phyloP scores from a whole-genome alignment of 2,797 vertebrate genomes.

The Buceros bicornis region DNA sequence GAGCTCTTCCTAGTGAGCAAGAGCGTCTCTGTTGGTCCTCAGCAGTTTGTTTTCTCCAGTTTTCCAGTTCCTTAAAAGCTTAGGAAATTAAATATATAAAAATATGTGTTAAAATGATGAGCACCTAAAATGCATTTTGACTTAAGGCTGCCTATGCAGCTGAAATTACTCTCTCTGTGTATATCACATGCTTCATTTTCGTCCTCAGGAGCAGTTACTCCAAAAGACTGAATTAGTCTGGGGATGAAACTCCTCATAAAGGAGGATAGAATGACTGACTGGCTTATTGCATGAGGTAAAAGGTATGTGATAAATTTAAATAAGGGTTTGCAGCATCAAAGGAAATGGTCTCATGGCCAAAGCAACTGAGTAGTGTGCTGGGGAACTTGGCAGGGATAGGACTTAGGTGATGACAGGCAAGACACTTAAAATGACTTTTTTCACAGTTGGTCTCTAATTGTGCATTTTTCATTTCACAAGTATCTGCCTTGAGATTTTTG shows the following conservation, averaged over 20 bases:
- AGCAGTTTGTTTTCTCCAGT: not conserved
- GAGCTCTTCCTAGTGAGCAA: not conserved
- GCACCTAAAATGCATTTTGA: not conserved
- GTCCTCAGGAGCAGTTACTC: not conserved
- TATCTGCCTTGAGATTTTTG: constrained; percentile 6
- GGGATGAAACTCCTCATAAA: constrained; percentile 3
- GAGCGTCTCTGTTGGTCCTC: not conserved
- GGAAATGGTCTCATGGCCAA: not conserved
- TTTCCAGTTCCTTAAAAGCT: constrained; percentile 27
- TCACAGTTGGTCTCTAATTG: constrained; percentile 19
- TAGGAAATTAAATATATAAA: not conserved
- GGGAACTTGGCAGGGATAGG: not conserved
- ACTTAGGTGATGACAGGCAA: constrained; percentile 8
- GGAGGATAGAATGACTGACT: not conserved
- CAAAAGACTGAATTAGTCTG: constrained; percentile 1
- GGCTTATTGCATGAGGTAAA: constrained; percentile 13
- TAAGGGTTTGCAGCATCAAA: constrained; percentile 24
- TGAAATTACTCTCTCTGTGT: not conserved
- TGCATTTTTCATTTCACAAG: constrained; percentile 25
- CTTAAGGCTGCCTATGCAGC: not conserved
- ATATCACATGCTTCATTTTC: not conserved
- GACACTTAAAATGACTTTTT: constrained; percentile 26
- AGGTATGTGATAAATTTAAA: constrained; percentile 17
- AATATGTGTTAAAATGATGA: not conserved
- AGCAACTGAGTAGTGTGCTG: not conserved